phyloP scores from a whole-genome alignment of 2,888 invertebrate genomes.

The Mesoligia furuncula region DNA sequence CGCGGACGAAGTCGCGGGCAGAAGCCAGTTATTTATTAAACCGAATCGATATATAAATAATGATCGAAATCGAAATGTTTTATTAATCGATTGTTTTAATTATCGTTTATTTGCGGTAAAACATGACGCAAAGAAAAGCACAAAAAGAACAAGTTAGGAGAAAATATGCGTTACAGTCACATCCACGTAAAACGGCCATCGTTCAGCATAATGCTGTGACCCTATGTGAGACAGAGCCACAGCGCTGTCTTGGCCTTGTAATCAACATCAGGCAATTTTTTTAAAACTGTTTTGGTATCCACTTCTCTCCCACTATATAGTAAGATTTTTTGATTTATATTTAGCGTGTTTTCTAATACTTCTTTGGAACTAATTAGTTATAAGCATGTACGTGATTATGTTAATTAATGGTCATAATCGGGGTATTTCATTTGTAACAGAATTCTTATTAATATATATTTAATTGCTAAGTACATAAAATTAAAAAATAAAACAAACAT shows the following conservation, averaged over 20 bases:
- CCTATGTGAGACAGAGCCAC: neutral
- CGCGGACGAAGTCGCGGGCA: no score
- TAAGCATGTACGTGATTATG: neutral
- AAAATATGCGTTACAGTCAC: neutral
- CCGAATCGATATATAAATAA: neutral
- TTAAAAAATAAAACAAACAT: slow-evolving; percentile 8
- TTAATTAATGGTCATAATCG: slow-evolving; percentile 6
- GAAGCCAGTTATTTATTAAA: neutral
- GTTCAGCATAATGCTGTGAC: neutral
- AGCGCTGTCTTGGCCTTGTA: neutral
- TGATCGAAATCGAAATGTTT: neutral
- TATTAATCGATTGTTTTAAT: no score
- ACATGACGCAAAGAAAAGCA: neutral
- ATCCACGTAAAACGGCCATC: neutral
- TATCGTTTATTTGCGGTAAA: neutral
- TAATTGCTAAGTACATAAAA: neutral
- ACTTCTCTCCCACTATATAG: neutral
- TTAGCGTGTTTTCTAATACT: neutral
- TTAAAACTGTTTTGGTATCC: neutral
- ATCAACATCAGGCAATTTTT: neutral
- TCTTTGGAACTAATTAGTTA: slow-evolving; percentile 9
- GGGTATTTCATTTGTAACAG: slow-evolving; percentile 1
- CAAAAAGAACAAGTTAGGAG: neutral
- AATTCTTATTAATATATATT: slow-evolving; percentile 8
- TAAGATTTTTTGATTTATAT: neutral